Evolutionary conservation across 2,797 vertebrate species (phyloP), one percentile per base, ranked within the genome.

Genomic region (Acanthurus lineatus): DNA sequence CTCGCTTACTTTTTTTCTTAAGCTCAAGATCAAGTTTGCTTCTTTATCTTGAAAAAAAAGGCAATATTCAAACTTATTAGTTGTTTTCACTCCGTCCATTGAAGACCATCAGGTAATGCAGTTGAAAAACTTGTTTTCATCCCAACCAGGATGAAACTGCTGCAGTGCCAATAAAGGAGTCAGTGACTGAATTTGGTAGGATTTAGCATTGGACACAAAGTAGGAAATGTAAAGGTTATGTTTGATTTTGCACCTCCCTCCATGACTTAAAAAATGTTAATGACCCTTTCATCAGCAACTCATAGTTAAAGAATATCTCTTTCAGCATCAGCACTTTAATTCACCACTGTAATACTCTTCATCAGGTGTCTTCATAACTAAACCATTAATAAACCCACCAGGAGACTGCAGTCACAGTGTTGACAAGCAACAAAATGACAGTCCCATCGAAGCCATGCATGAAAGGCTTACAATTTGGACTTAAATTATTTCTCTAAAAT

Each of bases 241-340:
- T 77, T 54, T 56, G 14, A 68, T n/a, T 64, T 62, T 60, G 40
- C 60, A 53, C 62, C 57, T 69, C 19, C 57, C 65, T 42, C 62
- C 28, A 54, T 32, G 51, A 54, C 32, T 49, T 61, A 62, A 16
- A 19, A 81, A 84, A 81, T 60, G 76, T 74, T 58, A 71, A 48
- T 7, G 58, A 35, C 3, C 32, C 44, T 63, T 73, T 58, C 19
- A 16, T 47, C 22, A 57, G 38, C n/a, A 63, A 35, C 42, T 66
- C 9, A 60, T 4, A 66, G 14, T 20, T 54, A 67, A 56, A 61
- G 20, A 40, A 17, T 20, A 12, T 80, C 4, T 71, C 68, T 67
- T 69, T 58, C 22, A n/a, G 38, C 62, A 66, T 73, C 57, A 56
- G 69, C 62, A 76, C 66, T 58, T 76, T 14, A 66, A 19, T n/a